A percentile compares a stretch with the other conserved stretches of the same genome.
Evolutionary conservation across 2,888 invertebrate genomes (phyloP).

Genomic region (Epinotia demarniana): DNA sequence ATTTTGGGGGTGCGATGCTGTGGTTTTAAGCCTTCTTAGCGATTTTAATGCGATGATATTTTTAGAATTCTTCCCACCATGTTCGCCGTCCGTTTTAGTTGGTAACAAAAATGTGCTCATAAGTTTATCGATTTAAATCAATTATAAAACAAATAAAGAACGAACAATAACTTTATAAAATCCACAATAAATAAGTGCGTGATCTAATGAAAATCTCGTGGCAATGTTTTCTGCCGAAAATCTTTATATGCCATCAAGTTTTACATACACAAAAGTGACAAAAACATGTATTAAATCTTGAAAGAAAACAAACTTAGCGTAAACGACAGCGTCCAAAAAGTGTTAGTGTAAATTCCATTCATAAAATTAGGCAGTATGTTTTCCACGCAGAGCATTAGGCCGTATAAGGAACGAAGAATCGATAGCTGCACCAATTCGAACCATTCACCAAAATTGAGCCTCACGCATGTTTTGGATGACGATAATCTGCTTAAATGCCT

Average conservation of each 20-base stretch:
- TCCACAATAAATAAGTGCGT: neutral
- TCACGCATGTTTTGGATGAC: constrained; percentile 14
- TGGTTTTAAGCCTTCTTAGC: constrained; percentile 7
- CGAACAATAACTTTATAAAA: neutral
- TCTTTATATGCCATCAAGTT: neutral
- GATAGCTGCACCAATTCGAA: constrained; percentile 33
- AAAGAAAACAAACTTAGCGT: neutral
- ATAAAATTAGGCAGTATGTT: constrained; percentile 13
- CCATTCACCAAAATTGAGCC: constrained; percentile 17
- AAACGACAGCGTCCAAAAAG: neutral
- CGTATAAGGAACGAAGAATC: constrained; percentile 31
- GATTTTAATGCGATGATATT: neutral
- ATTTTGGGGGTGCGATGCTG: constrained; percentile 14
- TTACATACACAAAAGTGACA: neutral
- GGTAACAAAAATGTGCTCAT: neutral
- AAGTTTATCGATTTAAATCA: constrained; percentile 9
- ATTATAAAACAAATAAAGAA: neutral
- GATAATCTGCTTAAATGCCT: neutral
- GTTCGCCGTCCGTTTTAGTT: neutral
- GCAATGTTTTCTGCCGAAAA: neutral
- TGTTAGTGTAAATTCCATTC: constrained; percentile 11
- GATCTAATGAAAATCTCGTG: neutral
- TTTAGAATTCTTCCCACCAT: neutral
- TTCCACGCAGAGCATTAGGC: constrained; percentile 18
- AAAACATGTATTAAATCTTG: neutral